A percentile compares a stretch with the other conserved stretches of the same genome.
Evolutionary conservation across 2,888 invertebrate genomes (phyloP).

Genomic region (Sarcophaga rosellei): DNA sequence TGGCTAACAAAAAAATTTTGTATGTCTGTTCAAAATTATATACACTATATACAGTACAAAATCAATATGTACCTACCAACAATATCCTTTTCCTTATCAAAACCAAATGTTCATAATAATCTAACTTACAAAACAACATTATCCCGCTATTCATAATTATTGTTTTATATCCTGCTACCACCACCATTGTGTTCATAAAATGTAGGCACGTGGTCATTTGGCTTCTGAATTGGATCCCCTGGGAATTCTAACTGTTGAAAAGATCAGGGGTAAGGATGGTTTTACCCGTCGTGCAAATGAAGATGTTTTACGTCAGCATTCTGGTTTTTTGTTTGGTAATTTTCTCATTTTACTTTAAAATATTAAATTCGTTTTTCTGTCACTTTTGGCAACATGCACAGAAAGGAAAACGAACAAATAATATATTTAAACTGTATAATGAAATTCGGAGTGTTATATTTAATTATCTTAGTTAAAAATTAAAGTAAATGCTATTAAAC

Average conservation of each 20-base stretch:
- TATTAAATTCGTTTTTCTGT: conserved; percentile 49
- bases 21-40: neutral
- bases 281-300: conserved; percentile 81
- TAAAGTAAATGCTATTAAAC: conserved; percentile 17
- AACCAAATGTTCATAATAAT: conserved; percentile 15
- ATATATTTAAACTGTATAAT: conserved; percentile 59
- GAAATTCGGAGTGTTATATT: conserved; percentile 78
- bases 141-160: conserved; percentile 54
- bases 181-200: conserved; percentile 63
- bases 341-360: conserved; percentile 48
- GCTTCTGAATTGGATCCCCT: conserved; percentile 92
- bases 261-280: conserved; percentile 80
- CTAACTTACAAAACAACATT: conserved; percentile 18
- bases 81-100: neutral
- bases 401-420: conserved; percentile 27
- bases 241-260: conserved; percentile 83
- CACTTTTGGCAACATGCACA: conserved; percentile 34
- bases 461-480: conserved; percentile 26
- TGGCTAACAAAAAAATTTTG: conserved; percentile 32
- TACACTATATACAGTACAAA: neutral
- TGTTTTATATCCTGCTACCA: conserved; percentile 63
- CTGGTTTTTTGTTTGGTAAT: conserved; percentile 81
- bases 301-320: conserved; percentile 81
- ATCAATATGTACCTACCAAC: neutral
- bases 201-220: conserved; percentile 91